Conservation (phyloP, 1,140 invertebrate genomes). For the Mesaphorura yosii region DNA sequence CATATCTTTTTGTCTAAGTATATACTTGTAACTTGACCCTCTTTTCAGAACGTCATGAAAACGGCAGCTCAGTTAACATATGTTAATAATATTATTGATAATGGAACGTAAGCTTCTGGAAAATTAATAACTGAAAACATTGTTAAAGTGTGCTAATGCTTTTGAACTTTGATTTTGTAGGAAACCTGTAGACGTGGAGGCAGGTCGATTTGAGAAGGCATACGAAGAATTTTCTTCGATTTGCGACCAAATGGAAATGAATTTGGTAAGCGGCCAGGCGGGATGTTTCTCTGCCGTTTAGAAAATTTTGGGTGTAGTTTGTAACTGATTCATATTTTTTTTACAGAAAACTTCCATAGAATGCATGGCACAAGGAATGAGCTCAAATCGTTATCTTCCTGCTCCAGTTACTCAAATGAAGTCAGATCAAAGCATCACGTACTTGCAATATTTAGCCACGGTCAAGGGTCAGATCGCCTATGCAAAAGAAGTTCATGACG, state of each 20-base stretch:
- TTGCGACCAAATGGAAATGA: slow-evolving; percentile 86
- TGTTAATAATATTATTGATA: slow-evolving; percentile 71
- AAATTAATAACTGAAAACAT: no score
- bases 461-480: slow-evolving; percentile 71
- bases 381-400: slow-evolving; percentile 66
- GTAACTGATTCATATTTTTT: no score
- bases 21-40: no score
- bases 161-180: slow-evolving; percentile 39
- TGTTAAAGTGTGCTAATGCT: no score
- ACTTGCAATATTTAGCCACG: slow-evolving; percentile 72
- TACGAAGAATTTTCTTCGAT: slow-evolving; percentile 88
- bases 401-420: slow-evolving; percentile 50
- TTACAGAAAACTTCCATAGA: slow-evolving; percentile 77
- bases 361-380: slow-evolving; percentile 65
- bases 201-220: slow-evolving; percentile 81
- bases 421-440: slow-evolving; percentile 51
- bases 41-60: slow-evolving; percentile 57
- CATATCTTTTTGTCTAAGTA: slow-evolving; percentile 10
- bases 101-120: slow-evolving; percentile 57
- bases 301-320: no score
- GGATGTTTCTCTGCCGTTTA: no score
- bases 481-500: slow-evolving; percentile 76
- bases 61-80: slow-evolving; percentile 70
- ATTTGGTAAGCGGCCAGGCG: slow-evolving; percentile 55
- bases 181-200: slow-evolving; percentile 53